phyloP scores from a whole-genome alignment of 2,888 invertebrate genomes.

The Hemithea aestivaria region DNA sequence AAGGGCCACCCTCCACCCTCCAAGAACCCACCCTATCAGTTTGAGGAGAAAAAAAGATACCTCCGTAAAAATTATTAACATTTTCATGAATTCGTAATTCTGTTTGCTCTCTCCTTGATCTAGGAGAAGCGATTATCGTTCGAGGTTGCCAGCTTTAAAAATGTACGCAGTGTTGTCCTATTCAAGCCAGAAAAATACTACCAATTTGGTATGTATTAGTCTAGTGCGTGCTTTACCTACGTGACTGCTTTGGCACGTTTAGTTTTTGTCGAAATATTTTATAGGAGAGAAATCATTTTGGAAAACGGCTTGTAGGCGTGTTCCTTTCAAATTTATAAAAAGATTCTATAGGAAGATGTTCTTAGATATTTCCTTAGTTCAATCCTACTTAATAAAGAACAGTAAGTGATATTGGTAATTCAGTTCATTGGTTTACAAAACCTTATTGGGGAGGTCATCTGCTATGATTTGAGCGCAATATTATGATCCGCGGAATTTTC shows the following conservation, averaged over 20 bases:
- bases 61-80: slow-evolving; percentile 63
- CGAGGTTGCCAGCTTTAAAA: slow-evolving; percentile 38
- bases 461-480: too few species aligned
- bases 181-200: slow-evolving; percentile 16
- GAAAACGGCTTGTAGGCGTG: too few species aligned
- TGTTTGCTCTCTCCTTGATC: slow-evolving; percentile 46
- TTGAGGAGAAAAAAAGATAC: slow-evolving; percentile 37
- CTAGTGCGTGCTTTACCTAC: slow-evolving; percentile 16
- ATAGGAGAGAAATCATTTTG: neutral
- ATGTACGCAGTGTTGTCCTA: slow-evolving; percentile 33
- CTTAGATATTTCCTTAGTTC: too few species aligned
- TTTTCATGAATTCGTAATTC: slow-evolving; percentile 61
- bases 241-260: slow-evolving; percentile 11
- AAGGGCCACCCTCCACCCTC: slow-evolving; percentile 42
- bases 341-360: too few species aligned
- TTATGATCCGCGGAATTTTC: too few species aligned
- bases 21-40: slow-evolving; percentile 52
- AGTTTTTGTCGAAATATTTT: slow-evolving; percentile 2
- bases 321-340: too few species aligned
- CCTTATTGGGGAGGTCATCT: too few species aligned
- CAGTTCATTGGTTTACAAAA: too few species aligned
- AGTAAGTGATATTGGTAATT: too few species aligned
- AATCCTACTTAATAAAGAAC: too few species aligned
- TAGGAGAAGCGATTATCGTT: slow-evolving; percentile 36
- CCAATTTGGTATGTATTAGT: slow-evolving; percentile 26